A percentile compares a stretch with the other conserved stretches of the same genome.
Evolutionary conservation across 2,797 vertebrate species (phyloP).

Genomic region (Margarornis squamiger): DNA sequence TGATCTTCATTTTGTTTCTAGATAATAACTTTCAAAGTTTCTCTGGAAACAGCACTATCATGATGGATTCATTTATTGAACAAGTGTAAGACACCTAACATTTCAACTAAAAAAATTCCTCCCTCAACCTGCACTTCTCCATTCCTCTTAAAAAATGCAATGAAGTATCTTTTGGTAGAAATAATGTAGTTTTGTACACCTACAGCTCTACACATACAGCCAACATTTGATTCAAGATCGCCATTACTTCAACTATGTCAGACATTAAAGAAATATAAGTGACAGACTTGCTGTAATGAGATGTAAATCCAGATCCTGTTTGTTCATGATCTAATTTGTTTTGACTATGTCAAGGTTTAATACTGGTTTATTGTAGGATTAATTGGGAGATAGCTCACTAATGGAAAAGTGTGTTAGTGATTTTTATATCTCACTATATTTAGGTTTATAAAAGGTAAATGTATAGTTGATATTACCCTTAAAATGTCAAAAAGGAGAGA

Average conservation of each 20-base stretch:
- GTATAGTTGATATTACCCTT: background rate
- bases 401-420: background rate
- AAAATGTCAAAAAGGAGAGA: background rate
- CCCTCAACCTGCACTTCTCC: background rate
- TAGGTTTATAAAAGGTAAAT: background rate
- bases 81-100: background rate
- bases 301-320: background rate
- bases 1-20: conserved; percentile 29
- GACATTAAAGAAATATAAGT: background rate
- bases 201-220: background rate
- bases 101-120: background rate
- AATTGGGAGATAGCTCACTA: background rate
- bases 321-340: background rate
- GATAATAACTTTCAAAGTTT: conserved; percentile 10
- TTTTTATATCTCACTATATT: background rate
- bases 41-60: conserved; percentile 1
- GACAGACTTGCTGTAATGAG: background rate
- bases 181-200: background rate
- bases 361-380: background rate
- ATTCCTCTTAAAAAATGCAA: background rate
- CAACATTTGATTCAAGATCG: background rate
- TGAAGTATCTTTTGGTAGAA: background rate
- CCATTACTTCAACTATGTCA: background rate
- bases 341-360: background rate
- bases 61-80: conserved; percentile 11